These are phyloP conservation scores for Nothoprocta perdicaria DNA, from an alignment of 2,113 vertebrate genomes.

Conservation along the genomic window DNA sequence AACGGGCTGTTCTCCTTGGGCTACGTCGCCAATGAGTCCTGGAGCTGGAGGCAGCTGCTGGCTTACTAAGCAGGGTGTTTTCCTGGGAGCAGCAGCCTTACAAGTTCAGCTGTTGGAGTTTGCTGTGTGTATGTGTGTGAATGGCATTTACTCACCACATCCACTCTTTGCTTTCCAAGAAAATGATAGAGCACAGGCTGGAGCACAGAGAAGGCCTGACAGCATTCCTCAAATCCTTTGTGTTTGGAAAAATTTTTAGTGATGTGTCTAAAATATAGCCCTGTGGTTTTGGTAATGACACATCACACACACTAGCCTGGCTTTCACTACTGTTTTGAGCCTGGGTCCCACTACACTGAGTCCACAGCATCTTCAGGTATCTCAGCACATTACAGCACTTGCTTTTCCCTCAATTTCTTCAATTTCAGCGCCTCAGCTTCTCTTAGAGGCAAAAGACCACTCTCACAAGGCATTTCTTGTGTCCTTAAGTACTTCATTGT, in stretches of 20 bases:
- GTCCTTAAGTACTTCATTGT: not conserved
- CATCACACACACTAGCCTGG: not conserved
- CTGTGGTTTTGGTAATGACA: not conserved
- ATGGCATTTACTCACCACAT: conserved; percentile 28
- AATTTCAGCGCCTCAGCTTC: not conserved
- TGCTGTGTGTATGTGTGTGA: not conserved
- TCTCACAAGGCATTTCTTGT: not conserved
- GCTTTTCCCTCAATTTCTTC: not conserved
- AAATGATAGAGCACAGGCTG: conserved; percentile 27
- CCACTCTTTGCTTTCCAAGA: not conserved
- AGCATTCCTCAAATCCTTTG: not conserved
- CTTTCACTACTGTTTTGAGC: not conserved
- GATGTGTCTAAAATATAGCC: not conserved
- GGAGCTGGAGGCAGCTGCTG: not conserved
- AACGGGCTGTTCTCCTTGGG: not conserved
- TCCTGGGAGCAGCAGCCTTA: not conserved
- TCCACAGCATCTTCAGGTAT: not conserved
- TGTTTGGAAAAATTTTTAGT: not conserved
- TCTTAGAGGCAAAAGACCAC: not conserved
- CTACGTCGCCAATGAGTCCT: not conserved
- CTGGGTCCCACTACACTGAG: too few species aligned
- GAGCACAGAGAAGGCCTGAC: not conserved
- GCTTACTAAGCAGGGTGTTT: not conserved
- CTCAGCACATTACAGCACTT: not conserved
- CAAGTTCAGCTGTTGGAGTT: not conserved